Base-by-base conservation (phyloP, 2,113 vertebrate species). In the Menura novaehollandiae region DNA sequence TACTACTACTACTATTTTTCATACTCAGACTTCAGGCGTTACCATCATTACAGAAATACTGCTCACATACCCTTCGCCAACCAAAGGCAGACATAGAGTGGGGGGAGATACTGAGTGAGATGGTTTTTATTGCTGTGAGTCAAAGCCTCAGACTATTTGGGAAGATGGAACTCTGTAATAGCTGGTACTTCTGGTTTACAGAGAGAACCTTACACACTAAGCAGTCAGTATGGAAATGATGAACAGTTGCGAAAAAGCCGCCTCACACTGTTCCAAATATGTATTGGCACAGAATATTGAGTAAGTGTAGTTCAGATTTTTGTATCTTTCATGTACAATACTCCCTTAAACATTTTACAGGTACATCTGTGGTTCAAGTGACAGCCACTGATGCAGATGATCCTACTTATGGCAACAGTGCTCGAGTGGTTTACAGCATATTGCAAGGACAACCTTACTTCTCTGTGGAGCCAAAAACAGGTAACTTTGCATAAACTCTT, bases 381-480 rank as follows among this genome's bases (percentile, higher is more conserved):
- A 99, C 99, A 60, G 99, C 99, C 24, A 99, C 99, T 1, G 99
- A 99, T 95, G 99, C 99, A 8, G 99, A 99, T 82, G 99, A 99
- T 85, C 99, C 99, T 24, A 99, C 99, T 1, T 99, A 99, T 0
- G 99, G 99, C 67, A 99, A 99, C 98, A 99, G 99, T 2, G 99
- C 99, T 92, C 98, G 99, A 66, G 99, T 99, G 76, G 98, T 99
- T 68, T 99, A 99, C 98, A 99, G 99, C 95, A 99, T 99, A 96
- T 97, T 99, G 33, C 99, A 99, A 55, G 99, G 99, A 74, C 99
- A 99, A 92, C 99, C 99, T 0, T 99, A 99, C 93, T 99, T 99
- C 97, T 99, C 99, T 4, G 99, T 99, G 98, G 99, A 99, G 84
- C 99, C 99, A 44, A 99, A 99, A 96, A 99, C 99, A 97, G 99